Evolutionary conservation across 2,888 invertebrate genomes (phyloP).

Genomic region (Morinoia aosen): DNA sequence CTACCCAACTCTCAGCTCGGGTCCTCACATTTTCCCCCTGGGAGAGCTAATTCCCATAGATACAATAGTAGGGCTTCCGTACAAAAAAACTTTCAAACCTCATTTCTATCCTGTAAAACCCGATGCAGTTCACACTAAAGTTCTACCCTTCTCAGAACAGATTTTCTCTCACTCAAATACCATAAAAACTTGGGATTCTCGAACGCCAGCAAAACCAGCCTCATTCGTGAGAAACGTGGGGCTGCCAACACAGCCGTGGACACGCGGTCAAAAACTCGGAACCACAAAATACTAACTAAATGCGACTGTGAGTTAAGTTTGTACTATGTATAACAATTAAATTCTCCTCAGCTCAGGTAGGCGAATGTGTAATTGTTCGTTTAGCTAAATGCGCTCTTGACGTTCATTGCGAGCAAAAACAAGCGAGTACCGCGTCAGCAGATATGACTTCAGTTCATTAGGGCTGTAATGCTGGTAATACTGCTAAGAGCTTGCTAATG

Average conservation of each 20-base stretch:
- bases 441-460: neutral
- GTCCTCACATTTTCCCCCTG: no score
- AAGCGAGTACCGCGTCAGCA: neutral
- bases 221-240: neutral
- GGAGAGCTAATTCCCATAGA: no score
- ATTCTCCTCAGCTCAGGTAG: neutral
- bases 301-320: neutral
- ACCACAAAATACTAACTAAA: no score
- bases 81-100: neutral
- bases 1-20: no score
- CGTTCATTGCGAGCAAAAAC: neutral
- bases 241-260: neutral
- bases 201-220: neutral
- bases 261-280: neutral
- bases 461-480: neutral
- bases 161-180: neutral
- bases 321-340: neutral
- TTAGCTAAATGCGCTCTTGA: no score
- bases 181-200: neutral
- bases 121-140: neutral
- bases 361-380: no score
- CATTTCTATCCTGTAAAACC: neutral
- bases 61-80: neutral
- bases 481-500: neutral
- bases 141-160: neutral